Evolutionary conservation across 1,140 invertebrate genomes (phyloP).

Genomic region (Meloidogyne floridensis): DNA sequence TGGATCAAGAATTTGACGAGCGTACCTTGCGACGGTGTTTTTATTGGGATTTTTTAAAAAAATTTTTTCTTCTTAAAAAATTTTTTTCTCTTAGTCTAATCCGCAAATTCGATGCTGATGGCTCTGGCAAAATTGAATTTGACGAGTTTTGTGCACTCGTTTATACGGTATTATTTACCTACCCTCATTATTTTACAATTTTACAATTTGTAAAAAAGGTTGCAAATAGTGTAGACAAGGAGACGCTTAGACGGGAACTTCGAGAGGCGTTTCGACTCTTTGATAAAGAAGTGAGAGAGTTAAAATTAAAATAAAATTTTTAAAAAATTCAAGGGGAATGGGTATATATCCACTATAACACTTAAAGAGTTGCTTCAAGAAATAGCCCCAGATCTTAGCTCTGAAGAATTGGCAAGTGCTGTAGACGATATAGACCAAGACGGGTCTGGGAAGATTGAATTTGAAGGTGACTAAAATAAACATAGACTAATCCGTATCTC

Average conservation of each 20-base stretch:
- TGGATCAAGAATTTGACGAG: slow-evolving; percentile 65
- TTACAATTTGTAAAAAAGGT: slow-evolving; percentile 55
- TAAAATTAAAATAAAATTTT: not conserved
- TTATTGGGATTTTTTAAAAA: not conserved
- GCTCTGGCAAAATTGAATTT: slow-evolving; percentile 65
- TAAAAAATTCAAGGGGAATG: slow-evolving; percentile 54
- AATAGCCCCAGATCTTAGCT: slow-evolving; percentile 62
- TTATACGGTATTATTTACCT: not conserved
- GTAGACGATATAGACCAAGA: slow-evolving; percentile 66
- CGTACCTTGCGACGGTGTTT: slow-evolving; percentile 45
- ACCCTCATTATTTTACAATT: not conserved
- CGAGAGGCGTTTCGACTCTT: slow-evolving; percentile 66
- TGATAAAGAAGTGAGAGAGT: slow-evolving; percentile 58
- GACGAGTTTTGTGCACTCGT: slow-evolving; percentile 65
- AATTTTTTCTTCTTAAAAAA: too few species aligned
- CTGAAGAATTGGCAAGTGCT: slow-evolving; percentile 58
- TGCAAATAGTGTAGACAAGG: slow-evolving; percentile 65
- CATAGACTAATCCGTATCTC: too few species aligned
- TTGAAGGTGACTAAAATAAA: slow-evolving; percentile 47
- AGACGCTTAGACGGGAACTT: slow-evolving; percentile 63
- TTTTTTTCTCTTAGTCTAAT: slow-evolving; percentile 51
- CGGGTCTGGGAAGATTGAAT: slow-evolving; percentile 65
- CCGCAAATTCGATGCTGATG: slow-evolving; percentile 64
- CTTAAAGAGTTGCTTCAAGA: slow-evolving; percentile 63
- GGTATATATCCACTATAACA: slow-evolving; percentile 63